Evolutionary conservation across 2,113 vertebrate species (phyloP).

Genomic region (Nipponia nippon): DNA sequence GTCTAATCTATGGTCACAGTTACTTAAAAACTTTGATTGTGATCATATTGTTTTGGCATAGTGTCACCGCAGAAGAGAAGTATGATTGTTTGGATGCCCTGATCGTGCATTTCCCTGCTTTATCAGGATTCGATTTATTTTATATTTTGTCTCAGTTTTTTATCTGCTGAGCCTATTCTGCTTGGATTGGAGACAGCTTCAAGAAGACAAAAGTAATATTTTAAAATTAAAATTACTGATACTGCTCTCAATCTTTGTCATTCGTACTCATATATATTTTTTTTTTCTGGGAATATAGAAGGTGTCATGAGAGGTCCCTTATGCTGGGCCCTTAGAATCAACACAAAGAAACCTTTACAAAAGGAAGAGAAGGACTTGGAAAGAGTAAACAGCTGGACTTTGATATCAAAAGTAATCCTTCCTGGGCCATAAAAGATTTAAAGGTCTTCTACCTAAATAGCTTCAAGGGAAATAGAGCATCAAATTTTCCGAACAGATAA

Average conservation of each 20-base stretch:
- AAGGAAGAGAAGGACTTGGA: neutral
- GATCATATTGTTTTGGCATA: neutral
- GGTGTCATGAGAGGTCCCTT: neutral
- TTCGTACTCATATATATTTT: neutral
- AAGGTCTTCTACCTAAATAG: neutral
- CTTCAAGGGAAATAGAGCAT: neutral
- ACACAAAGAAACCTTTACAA: neutral
- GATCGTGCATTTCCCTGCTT: neutral
- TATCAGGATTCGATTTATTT: neutral
- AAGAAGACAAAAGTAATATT: slow-evolving; percentile 13
- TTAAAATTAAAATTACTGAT: neutral
- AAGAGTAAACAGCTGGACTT: neutral
- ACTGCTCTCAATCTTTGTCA: neutral
- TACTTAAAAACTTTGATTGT: neutral
- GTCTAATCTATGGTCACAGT: neutral
- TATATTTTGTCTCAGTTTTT: neutral
- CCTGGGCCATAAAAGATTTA: neutral
- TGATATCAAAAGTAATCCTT: neutral
- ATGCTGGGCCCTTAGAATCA: neutral
- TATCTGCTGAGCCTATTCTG: neutral
- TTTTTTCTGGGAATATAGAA: neutral
- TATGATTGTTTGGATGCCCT: neutral
- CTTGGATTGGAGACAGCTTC: neutral
- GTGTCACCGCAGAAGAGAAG: neutral
- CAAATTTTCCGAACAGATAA: neutral